phyloP scores from a whole-genome alignment of 1,140 invertebrate species.

The Cydia splendana region DNA sequence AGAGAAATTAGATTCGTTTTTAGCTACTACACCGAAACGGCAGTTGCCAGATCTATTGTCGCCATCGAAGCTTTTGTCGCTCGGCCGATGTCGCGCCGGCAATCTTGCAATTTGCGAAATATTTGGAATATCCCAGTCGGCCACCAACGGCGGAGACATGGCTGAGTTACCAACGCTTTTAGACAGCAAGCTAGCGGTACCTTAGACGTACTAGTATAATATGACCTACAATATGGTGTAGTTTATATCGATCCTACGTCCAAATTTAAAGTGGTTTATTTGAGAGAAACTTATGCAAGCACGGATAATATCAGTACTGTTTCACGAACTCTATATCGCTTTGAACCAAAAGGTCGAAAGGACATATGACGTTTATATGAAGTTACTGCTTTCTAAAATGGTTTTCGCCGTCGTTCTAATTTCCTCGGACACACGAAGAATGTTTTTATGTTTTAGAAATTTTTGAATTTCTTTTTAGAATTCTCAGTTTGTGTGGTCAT shows the following conservation, averaged over 20 bases:
- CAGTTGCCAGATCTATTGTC: slow-evolving; percentile 24
- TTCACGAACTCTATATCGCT: background rate
- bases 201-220: background rate
- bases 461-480: background rate
- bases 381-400: background rate
- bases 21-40: slow-evolving; percentile 5
- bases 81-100: slow-evolving; percentile 45
- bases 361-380: background rate
- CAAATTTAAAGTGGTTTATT: background rate
- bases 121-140: slow-evolving; percentile 65
- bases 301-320: background rate
- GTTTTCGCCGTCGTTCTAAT: background rate
- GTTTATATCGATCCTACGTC: background rate
- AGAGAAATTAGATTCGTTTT: slow-evolving; percentile 2
- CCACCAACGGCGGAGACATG: slow-evolving; percentile 58
- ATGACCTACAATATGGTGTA: background rate
- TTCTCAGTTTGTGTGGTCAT: background rate
- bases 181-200: background rate
- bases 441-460: background rate
- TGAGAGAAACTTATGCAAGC: background rate
- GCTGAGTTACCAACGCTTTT: background rate
- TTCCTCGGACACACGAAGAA: background rate
- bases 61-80: slow-evolving; percentile 20
- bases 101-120: slow-evolving; percentile 72
- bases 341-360: background rate